Evolutionary conservation across 1,140 invertebrate genomes (phyloP).

Genomic region (Ceratosolen solmsi): DNA sequence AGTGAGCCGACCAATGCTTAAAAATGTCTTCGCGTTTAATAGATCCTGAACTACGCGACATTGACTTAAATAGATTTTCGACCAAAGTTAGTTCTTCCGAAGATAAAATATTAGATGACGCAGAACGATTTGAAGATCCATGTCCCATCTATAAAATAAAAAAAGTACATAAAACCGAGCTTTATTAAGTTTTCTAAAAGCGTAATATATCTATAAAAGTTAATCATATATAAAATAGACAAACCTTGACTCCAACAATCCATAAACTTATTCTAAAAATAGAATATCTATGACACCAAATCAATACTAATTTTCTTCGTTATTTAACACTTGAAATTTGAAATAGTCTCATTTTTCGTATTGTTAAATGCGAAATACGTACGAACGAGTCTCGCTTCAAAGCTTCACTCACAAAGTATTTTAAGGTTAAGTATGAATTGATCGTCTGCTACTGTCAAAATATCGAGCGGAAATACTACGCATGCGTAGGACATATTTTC

Average conservation of each 20-base stretch:
- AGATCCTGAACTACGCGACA: conserved; percentile 71
- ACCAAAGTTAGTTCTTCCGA: conserved; percentile 68
- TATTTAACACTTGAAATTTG: background rate
- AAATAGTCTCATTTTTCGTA: background rate
- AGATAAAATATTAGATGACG: conserved; percentile 68
- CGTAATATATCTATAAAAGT: background rate
- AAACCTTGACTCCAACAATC: conserved; percentile 38
- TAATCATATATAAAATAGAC: background rate
- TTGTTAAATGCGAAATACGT: background rate
- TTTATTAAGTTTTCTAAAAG: background rate
- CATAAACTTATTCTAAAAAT: conserved; percentile 33
- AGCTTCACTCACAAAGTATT: background rate
- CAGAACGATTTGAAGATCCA: conserved; percentile 68
- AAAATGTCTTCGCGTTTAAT: conserved; percentile 72
- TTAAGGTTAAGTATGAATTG: conserved; percentile 37
- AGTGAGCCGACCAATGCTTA: conserved; percentile 70
- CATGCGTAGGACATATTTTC: conserved; percentile 17
- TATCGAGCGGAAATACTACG: conserved; percentile 37
- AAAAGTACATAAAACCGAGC: no score
- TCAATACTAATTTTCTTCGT: background rate
- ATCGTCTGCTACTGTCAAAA: conserved; percentile 29
- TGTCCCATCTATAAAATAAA: conserved; percentile 72
- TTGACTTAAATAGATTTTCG: conserved; percentile 71
- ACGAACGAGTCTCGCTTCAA: background rate
- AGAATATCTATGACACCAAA: background rate